Base-by-base conservation (phyloP, 2,888 invertebrate species). In the Onthophagus sagittarius region DNA sequence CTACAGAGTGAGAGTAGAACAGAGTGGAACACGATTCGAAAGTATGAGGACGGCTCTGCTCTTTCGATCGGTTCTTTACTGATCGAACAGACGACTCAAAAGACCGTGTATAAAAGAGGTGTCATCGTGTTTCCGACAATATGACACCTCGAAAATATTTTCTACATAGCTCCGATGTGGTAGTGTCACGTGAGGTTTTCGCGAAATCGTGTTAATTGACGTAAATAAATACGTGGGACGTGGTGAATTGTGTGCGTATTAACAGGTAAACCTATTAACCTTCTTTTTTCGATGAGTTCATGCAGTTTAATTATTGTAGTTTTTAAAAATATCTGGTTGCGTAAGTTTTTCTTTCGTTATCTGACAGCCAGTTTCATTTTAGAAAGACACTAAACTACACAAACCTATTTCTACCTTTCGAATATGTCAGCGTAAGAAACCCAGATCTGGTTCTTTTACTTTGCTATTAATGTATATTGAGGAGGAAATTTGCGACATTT, bases 31-130 rank as follows among this genome's bases (percentile, higher is more conserved):
- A 67, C 71, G 69, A 72, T 77, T 76, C 72, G 76, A 77, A 77
- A 77, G 77, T 77, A 75, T 76, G 74, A 71, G 67, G 74, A 76
- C 77, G 74, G 76, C 75, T 77, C 74, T 77, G 76, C 75, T 76
- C 72, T 73, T 77, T 74, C 72, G 71, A 9, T 53, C 39, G 39
- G 11, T 53, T 53, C 39, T 53, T 53, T 53, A 9, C 39, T 53
- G 9, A 11, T 53, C 5, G 39, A 53, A 9, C 39, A 11, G 39
- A 7, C 9, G 39, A 53, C 11, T 7, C 23, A 23, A 53, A 53
- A 53, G 39, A 11, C 39, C 39, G 39, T 53, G 39, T 11, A 11
- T 53, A 11, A 53, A 53, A 9, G 39, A 53, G 3, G 39, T 53
- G 39, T 53, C 39, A 53, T 53, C 39, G 39, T 53, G 39, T 53